These are phyloP conservation scores for Delichon dasypus DNA, from an alignment of 2,797 vertebrate genomes.

Conservation along the genomic window DNA sequence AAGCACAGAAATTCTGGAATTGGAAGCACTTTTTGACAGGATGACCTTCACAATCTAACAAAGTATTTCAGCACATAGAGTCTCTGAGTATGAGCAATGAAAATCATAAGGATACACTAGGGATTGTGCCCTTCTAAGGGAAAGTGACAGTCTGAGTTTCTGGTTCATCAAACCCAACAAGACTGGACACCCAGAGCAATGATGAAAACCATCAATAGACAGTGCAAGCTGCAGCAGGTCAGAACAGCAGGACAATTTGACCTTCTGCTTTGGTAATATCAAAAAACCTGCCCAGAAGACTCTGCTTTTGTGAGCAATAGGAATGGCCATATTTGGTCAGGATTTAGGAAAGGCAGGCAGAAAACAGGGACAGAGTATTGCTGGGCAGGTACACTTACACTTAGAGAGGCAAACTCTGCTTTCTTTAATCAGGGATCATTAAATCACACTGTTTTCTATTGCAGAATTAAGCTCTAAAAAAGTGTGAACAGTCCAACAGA, in stretches of 20 bases:
- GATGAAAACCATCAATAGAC: not conserved
- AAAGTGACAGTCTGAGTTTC: not conserved
- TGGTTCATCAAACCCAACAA: not conserved
- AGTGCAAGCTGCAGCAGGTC: not conserved
- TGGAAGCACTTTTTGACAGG: not conserved
- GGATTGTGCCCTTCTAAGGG: not conserved
- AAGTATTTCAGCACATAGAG: not conserved
- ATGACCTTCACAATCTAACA: not conserved
- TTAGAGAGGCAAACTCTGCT: not conserved
- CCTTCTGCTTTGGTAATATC: not conserved
- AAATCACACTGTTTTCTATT: not conserved
- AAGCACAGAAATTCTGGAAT: not conserved
- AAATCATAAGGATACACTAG: not conserved
- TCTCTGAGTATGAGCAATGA: not conserved
- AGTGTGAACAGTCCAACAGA: fast-evolving
- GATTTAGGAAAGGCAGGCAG: not conserved
- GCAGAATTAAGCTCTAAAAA: not conserved
- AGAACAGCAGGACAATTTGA: not conserved
- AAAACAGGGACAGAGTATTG: not conserved
- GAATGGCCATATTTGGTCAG: not conserved
- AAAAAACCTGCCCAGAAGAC: not conserved
- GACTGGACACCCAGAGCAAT: not conserved
- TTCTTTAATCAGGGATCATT: not conserved
- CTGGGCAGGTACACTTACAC: not conserved
- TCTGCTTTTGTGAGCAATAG: not conserved